These are phyloP conservation scores for Malacoctenus gilli DNA, from an alignment of 2,797 vertebrate genomes.

Conservation along the genomic window DNA sequence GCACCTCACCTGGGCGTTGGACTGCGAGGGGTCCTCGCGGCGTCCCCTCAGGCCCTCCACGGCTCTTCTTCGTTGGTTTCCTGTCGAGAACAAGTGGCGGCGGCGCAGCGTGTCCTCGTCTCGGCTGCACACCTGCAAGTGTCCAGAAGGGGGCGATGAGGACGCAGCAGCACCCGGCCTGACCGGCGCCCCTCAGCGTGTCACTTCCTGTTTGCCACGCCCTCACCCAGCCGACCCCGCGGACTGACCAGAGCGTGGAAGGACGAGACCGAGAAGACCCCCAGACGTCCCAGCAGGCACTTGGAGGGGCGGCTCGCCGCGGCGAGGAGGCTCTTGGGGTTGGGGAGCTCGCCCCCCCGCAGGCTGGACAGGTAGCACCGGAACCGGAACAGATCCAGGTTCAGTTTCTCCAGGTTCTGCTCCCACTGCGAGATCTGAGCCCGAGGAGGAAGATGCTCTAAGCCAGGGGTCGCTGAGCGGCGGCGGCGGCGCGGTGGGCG, in stretches of 20 bases:
- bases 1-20: conserved; percentile 77
- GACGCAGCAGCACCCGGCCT: no score
- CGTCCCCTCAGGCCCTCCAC: conserved; percentile 84
- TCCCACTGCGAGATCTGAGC: conserved; percentile 95
- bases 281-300: conserved; percentile 86
- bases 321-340: conserved; percentile 92
- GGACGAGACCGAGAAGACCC: conserved; percentile 92
- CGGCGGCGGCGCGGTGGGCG: no score
- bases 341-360: conserved; percentile 92
- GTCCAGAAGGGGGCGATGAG: not conserved
- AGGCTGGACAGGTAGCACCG: conserved; percentile 92
- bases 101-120: conserved; percentile 85
- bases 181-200: no score
- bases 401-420: conserved; percentile 94
- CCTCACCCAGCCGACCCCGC: no score
- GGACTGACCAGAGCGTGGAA: conserved; percentile 94
- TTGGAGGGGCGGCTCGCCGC: conserved; percentile 90
- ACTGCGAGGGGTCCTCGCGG: conserved; percentile 75
- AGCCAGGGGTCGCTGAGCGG: no score
- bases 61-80: conserved; percentile 77
- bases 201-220: no score
- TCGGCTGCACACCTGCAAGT: conserved; percentile 94
- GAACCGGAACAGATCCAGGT: conserved; percentile 92
- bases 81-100: conserved; percentile 82
- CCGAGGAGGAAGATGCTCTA: not conserved